Base-by-base conservation (phyloP, 2,797 vertebrate species). In the Notolepis coatsorum region DNA sequence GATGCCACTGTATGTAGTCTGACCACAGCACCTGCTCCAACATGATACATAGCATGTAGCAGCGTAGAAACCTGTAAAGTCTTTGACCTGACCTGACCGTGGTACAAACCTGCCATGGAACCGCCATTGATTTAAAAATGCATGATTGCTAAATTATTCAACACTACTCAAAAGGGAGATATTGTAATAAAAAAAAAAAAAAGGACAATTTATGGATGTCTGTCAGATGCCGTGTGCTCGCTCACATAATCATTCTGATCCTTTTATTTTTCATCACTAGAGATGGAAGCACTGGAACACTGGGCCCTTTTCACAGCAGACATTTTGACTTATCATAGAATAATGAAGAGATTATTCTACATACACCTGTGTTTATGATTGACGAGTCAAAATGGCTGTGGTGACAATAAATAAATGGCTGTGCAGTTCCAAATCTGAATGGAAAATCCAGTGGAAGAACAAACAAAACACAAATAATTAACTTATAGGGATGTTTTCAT, bases 91-190 rank as follows among this genome's bases (percentile, higher is more conserved):
- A 58, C 21, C 46, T 39, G 42, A 49, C 49, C 20, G 23, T 35
- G 45, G 27, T 58, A 27, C 65, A 59, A 64, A 38, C 52, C 45
- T 63, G 33, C 15, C 46, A 48, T 47, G 20, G 60, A 61, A 73
- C 57, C 20, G 39, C 10, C 17, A 20, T 23, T 30, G 24, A 62
- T 62, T 30, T 71, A 65, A 70, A 79, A 51, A 76, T 74, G 31
- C 41, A 69, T 58, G 41, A 51, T 71, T 72, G 57, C n/a, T 74
- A 61, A 78, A 84, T 77, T 41, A 77, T 77, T 77, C 61, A 81
- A 4, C 35, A 41, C 3, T 9, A 42, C 20, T 61, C 52, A 46
- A 64, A 65, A n/a, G 52, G 61, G 51, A 62, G 37, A 52, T 56
- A 68, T 27, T 54, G 28, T 45, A 8, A 20, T 7, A 5, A 18